Evolutionary conservation across 2,888 invertebrate genomes (phyloP).

Genomic region (Brachynemurus nebulosus): DNA sequence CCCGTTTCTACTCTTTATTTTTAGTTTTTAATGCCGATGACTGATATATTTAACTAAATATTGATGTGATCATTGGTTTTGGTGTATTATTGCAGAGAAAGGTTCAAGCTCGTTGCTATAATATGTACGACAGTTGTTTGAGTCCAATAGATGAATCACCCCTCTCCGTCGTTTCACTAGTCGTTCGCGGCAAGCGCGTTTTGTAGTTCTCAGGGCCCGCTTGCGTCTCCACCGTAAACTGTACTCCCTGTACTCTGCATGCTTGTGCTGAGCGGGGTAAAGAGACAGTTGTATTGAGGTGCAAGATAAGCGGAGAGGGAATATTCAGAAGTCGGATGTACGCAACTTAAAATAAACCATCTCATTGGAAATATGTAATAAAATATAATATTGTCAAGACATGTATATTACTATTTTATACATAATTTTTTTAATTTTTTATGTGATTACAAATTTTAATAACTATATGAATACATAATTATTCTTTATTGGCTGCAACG

Average conservation of each 20-base stretch:
- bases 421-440: too few species aligned
- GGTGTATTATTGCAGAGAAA: slow-evolving; percentile 12
- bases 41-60: slow-evolving; percentile 3
- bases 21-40: too few species aligned
- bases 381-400: too few species aligned
- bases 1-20: too few species aligned
- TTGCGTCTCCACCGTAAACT: slow-evolving; percentile 2
- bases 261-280: background rate
- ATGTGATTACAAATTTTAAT: too few species aligned
- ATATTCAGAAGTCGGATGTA: background rate
- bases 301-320: slow-evolving; percentile 1
- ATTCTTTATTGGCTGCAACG: too few species aligned
- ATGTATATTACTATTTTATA: too few species aligned
- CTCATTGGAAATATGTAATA: too few species aligned
- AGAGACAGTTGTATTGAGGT: background rate
- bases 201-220: slow-evolving; percentile 2
- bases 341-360: slow-evolving; percentile 2
- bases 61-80: slow-evolving; percentile 11
- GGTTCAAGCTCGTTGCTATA: slow-evolving; percentile 9
- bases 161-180: slow-evolving; percentile 1
- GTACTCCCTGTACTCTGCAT: background rate
- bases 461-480: too few species aligned
- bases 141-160: slow-evolving; percentile 9
- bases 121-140: slow-evolving; percentile 12
- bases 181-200: slow-evolving; percentile 6